Percentiles rank a stretch among this genome's conserved stretches.
Evolutionary conservation across 2,888 invertebrate genomes (phyloP).

Genomic region (Abrostola tripartita): DNA sequence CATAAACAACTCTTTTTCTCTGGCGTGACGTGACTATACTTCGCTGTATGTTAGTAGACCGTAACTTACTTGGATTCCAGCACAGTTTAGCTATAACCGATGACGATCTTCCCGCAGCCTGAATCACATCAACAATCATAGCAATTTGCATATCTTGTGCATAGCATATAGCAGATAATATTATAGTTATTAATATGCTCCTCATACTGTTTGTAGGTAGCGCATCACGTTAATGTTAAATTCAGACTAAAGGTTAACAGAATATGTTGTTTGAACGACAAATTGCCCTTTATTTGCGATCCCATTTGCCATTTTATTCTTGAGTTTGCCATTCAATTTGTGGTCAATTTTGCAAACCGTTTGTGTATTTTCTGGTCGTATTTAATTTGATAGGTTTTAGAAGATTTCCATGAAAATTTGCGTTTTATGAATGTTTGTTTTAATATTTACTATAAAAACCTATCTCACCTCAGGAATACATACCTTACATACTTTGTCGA

Average conservation of each 20-base stretch:
- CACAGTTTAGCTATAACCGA: conserved; percentile 71
- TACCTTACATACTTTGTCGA: too few species aligned
- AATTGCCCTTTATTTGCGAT: conserved; percentile 42
- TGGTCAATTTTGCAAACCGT: conserved; percentile 36
- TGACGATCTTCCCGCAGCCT: conserved; percentile 67
- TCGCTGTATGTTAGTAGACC: not conserved
- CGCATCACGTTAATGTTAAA: not conserved
- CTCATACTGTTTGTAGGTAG: conserved; percentile 33
- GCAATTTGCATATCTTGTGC: conserved; percentile 57
- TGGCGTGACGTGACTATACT: too few species aligned
- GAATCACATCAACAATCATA: conserved; percentile 70
- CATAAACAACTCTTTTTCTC: too few species aligned
- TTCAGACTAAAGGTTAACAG: conserved; percentile 9
- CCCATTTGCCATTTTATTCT: conserved; percentile 34
- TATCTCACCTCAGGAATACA: too few species aligned
- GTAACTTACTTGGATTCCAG: conserved; percentile 70
- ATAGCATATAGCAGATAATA: conserved; percentile 48
- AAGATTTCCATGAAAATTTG: conserved; percentile 11
- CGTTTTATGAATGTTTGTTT: too few species aligned
- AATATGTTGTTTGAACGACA: conserved; percentile 45
- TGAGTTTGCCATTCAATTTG: conserved; percentile 14
- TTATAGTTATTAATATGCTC: conserved; percentile 23
- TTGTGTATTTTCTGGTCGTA: conserved; percentile 23
- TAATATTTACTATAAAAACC: too few species aligned
- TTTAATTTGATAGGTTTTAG: conserved; percentile 15